A percentile compares a stretch with the other conserved stretches of the same genome.
phyloP scores from a whole-genome alignment of 2,888 invertebrate species.

The Eueremaeus valkanovi region DNA sequence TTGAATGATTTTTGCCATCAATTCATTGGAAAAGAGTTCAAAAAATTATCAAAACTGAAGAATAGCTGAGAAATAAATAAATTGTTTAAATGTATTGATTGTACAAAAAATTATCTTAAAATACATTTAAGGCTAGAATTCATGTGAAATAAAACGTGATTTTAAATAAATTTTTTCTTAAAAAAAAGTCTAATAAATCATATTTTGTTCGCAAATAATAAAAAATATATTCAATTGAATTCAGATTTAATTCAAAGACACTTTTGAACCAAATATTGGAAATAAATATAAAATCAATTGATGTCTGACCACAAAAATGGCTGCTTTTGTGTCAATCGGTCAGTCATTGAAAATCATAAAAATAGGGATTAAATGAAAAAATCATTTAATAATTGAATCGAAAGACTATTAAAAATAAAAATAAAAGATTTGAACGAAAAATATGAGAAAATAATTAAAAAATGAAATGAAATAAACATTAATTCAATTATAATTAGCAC shows the following conservation, averaged over 20 bases:
- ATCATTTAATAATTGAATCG: too few species aligned
- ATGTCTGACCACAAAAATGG: background rate
- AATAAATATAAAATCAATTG: background rate
- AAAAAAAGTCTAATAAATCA: background rate
- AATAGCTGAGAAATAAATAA: too few species aligned
- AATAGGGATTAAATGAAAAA: too few species aligned
- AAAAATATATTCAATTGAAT: background rate
- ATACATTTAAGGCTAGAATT: too few species aligned
- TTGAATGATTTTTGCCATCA: background rate
- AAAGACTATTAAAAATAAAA: too few species aligned
- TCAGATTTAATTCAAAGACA: background rate
- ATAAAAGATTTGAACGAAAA: too few species aligned
- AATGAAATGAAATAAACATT: too few species aligned
- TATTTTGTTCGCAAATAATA: background rate
- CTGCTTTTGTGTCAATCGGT: slow-evolving; percentile 25
- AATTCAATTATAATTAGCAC: too few species aligned
- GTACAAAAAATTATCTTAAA: too few species aligned
- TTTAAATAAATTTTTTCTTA: background rate
- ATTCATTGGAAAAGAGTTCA: background rate
- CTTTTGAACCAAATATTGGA: background rate
- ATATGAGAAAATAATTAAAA: too few species aligned
- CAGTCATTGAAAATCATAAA: background rate
- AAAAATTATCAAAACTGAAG: background rate
- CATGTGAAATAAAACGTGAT: background rate
- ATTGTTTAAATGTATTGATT: background rate